Conservation (phyloP, 2,888 invertebrate species). For the Pheosia gnoma region DNA sequence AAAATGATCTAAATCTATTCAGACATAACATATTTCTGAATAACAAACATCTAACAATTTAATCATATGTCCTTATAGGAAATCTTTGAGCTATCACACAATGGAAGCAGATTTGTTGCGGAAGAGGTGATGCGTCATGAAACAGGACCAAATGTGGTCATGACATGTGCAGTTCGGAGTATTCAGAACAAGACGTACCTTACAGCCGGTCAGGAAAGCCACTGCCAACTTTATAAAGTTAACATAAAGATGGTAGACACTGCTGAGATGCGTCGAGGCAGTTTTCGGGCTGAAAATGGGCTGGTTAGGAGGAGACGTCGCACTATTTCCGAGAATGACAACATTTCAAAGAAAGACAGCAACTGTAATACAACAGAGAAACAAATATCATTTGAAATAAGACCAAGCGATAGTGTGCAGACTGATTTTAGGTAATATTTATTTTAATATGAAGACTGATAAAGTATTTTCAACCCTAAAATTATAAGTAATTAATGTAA, state of each 20-base stretch:
- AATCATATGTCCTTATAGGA: slow-evolving; percentile 85
- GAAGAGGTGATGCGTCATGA: slow-evolving; percentile 95
- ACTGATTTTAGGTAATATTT: slow-evolving; percentile 89
- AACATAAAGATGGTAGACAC: slow-evolving; percentile 83
- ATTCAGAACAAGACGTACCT: slow-evolving; percentile 90
- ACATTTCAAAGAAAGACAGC: slow-evolving; percentile 73
- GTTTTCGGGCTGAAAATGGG: slow-evolving; percentile 80
- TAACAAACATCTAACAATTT: background rate
- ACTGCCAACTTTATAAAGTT: slow-evolving; percentile 93
- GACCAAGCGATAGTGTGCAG: slow-evolving; percentile 91
- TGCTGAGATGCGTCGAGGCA: slow-evolving; percentile 83
- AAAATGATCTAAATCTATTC: too few species aligned
- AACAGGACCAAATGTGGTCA: slow-evolving; percentile 94
- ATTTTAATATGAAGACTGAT: background rate
- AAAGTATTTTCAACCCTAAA: too few species aligned
- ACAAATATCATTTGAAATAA: slow-evolving; percentile 89
- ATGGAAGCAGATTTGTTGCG: slow-evolving; percentile 92
- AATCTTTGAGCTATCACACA: slow-evolving; percentile 95
- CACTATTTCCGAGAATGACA: slow-evolving; percentile 82
- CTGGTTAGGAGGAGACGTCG: slow-evolving; percentile 73
- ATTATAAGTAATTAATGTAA: too few species aligned
- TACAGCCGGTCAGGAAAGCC: slow-evolving; percentile 96
- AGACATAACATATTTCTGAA: too few species aligned
- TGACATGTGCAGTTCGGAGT: slow-evolving; percentile 93
- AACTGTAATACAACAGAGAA: slow-evolving; percentile 78